These are phyloP conservation scores for Dendropsophus ebraccatus DNA, from an alignment of 2,113 vertebrate species.

Conservation along the genomic window DNA sequence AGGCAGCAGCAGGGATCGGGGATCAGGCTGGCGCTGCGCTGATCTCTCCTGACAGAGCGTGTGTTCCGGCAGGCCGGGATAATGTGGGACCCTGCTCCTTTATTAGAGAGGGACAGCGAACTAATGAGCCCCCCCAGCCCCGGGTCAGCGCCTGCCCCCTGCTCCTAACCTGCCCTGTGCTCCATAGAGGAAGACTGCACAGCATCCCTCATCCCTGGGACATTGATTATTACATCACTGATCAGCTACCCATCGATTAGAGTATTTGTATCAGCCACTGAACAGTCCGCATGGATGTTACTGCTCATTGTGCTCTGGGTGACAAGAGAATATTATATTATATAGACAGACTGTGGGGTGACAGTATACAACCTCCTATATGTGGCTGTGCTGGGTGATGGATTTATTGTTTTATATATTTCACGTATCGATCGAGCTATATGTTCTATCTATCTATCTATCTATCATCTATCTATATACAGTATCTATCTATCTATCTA, in stretches of 20 bases:
- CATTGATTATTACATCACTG: neutral
- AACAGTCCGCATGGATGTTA: neutral
- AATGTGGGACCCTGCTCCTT: conserved; percentile 89
- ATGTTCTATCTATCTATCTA: no score
- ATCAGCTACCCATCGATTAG: neutral
- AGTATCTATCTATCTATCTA: neutral
- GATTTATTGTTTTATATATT: no score
- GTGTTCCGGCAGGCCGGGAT: conserved; percentile 86
- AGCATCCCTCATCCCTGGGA: neutral
- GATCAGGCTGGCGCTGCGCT: conserved; percentile 74
- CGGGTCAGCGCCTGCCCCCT: conserved; percentile 91
- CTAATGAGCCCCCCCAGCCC: conserved; percentile 86
- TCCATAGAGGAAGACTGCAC: conserved; percentile 67
- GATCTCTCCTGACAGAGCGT: conserved; percentile 91
- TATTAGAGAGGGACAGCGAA: conserved; percentile 88
- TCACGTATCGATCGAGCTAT: no score
- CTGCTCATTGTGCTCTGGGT: neutral
- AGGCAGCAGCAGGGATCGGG: conserved; percentile 58
- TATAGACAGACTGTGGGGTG: neutral
- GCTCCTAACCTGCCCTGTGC: conserved; percentile 70
- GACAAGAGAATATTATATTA: neutral
- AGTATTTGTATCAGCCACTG: neutral
- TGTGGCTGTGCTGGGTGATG: neutral
- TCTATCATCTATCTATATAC: neutral
- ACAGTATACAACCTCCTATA: neutral